Evolutionary conservation across 2,113 vertebrate species (phyloP).

Genomic region (Brachyhypopomus occidentalis): DNA sequence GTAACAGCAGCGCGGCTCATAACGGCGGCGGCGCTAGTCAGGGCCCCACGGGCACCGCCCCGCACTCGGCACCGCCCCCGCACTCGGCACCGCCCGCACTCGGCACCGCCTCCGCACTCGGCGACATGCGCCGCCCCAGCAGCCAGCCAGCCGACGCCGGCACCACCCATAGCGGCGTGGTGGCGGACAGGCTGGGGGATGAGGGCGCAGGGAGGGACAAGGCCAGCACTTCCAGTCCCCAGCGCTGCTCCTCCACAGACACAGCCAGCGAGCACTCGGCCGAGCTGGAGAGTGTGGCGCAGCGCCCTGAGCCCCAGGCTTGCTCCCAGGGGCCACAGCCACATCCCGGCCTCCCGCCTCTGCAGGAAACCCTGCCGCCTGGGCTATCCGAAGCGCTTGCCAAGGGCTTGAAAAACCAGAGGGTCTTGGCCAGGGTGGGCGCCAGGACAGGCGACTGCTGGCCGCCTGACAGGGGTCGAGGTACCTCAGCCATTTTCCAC

Average conservation of each 20-base stretch:
- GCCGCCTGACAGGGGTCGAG: constrained; percentile 59
- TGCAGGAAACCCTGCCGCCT: constrained; percentile 58
- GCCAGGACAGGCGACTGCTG: constrained; percentile 59
- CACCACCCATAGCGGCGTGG: constrained; percentile 60
- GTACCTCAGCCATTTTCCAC: constrained; percentile 69
- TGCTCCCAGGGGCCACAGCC: constrained; percentile 38
- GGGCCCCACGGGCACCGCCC: constrained; percentile 37
- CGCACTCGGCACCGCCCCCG: not conserved
- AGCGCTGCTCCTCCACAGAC: constrained; percentile 88
- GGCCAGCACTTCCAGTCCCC: constrained; percentile 63
- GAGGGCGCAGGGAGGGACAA: constrained; percentile 56
- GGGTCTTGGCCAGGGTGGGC: constrained; percentile 78
- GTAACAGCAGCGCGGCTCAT: constrained; percentile 54
- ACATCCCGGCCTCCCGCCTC: constrained; percentile 21
- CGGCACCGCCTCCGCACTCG: not conserved
- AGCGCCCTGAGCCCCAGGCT: constrained; percentile 9
- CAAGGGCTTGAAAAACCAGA: constrained; percentile 82
- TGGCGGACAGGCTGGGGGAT: constrained; percentile 53
- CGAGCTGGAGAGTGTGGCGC: constrained; percentile 74
- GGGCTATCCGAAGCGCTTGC: constrained; percentile 74
- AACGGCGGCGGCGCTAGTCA: constrained; percentile 38
- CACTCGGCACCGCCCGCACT: not conserved
- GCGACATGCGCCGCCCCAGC: constrained; percentile 29
- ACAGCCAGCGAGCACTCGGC: constrained; percentile 90
- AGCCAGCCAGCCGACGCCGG: constrained; percentile 40